These are phyloP conservation scores for Addax nasomaculatus DNA, from an alignment of 2,113 vertebrate genomes.

Conservation along the genomic window DNA sequence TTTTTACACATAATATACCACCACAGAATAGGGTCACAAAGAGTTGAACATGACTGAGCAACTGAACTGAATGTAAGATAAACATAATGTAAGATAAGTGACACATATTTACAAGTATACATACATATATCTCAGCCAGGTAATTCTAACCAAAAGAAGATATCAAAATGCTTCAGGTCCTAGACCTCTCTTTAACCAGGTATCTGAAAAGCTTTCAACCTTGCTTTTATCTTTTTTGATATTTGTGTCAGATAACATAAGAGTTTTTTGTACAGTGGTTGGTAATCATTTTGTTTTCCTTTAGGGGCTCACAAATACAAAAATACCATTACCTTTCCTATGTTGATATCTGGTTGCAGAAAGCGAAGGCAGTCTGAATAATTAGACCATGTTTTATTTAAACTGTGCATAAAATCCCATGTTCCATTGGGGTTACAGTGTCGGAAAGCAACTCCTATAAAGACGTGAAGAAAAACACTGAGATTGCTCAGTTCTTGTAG, in stretches of 20 bases:
- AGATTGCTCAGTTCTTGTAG: background rate
- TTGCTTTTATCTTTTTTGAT: constrained; percentile 9
- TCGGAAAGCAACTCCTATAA: constrained; percentile 84
- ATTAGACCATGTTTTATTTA: constrained; percentile 90
- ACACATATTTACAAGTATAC: background rate
- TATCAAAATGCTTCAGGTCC: background rate
- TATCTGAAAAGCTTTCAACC: background rate
- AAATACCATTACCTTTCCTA: constrained; percentile 71
- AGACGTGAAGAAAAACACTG: background rate
- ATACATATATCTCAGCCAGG: background rate
- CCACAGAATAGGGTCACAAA: background rate
- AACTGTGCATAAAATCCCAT: constrained; percentile 85
- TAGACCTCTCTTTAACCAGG: background rate
- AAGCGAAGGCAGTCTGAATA: constrained; percentile 89
- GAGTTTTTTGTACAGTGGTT: background rate
- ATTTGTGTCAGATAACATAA: background rate
- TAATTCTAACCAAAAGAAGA: background rate
- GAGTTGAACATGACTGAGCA: too few species aligned
- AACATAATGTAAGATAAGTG: background rate
- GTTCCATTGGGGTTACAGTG: constrained; percentile 86
- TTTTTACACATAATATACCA: background rate
- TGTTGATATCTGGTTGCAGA: constrained; percentile 77
- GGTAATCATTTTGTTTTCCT: background rate
- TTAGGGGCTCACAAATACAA: background rate
- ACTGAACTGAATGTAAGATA: background rate